Percentiles rank a stretch among this genome's conserved stretches.
Evolutionary conservation across 2,113 vertebrate species (phyloP).

Genomic region (Zosterops borbonicus): DNA sequence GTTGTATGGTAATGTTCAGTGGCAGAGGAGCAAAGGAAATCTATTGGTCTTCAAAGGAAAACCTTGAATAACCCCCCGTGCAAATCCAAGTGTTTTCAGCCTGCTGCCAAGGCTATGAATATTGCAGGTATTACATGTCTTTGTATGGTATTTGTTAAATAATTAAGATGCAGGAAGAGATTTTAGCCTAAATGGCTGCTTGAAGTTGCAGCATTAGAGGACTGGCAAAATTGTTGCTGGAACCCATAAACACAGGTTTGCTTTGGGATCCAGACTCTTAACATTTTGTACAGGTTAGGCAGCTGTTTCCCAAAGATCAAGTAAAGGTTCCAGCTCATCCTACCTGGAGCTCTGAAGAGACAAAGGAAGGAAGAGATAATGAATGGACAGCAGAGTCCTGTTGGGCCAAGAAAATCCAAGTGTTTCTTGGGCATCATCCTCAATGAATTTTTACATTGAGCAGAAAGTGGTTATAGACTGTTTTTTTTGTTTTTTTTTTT

Average conservation of each 20-base stretch:
- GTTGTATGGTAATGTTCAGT: neutral
- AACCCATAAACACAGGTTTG: neutral
- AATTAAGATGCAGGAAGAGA: slow-evolving; percentile 5
- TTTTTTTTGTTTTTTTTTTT: neutral
- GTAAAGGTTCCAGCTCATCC: neutral
- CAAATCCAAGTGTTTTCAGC: slow-evolving; percentile 1
- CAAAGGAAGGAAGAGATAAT: neutral
- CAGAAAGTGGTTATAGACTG: neutral
- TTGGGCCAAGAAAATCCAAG: neutral
- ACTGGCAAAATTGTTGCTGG: neutral
- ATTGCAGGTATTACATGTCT: slow-evolving; percentile 32
- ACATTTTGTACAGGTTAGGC: neutral
- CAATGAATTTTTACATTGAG: neutral
- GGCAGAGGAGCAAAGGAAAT: neutral
- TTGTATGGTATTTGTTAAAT: slow-evolving; percentile 31
- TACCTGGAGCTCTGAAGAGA: neutral
- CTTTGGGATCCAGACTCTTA: neutral
- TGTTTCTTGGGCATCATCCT: neutral
- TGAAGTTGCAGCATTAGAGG: neutral
- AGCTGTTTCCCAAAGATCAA: neutral
- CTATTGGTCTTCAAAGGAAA: slow-evolving; percentile 4
- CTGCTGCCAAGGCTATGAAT: neutral
- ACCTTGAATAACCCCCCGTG: neutral
- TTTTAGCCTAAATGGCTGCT: slow-evolving; percentile 5
- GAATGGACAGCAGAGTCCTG: neutral